phyloP scores from a whole-genome alignment of 2,797 vertebrate species.

The Tokudaia tokunoshimensis region DNA sequence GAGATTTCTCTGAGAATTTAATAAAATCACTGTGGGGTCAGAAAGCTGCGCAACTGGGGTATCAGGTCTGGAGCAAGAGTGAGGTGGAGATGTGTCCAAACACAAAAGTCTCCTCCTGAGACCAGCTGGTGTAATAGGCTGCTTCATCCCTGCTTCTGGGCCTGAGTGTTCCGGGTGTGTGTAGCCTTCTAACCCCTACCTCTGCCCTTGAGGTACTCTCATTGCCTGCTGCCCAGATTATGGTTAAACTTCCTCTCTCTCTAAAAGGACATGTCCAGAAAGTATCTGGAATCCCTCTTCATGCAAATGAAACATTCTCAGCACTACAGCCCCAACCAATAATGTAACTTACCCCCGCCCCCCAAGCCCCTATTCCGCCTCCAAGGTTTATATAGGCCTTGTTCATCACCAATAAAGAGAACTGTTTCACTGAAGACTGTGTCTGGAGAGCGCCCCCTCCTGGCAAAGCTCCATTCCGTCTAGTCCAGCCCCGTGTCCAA shows the following conservation, averaged over 20 bases:
- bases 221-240: not conserved
- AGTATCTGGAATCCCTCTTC: not conserved
- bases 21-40: not conserved
- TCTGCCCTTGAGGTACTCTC: not conserved
- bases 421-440: not conserved
- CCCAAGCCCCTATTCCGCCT: not conserved
- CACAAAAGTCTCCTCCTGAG: no score
- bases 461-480: not conserved
- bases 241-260: not conserved
- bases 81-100: not conserved
- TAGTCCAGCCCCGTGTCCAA: not conserved
- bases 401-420: not conserved
- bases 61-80: not conserved
- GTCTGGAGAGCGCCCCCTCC: not conserved
- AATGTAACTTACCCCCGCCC: not conserved
- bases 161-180: not conserved
- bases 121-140: no score
- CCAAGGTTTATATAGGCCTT: not conserved
- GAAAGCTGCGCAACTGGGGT: no score
- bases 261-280: not conserved
- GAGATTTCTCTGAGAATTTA: not conserved
- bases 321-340: not conserved
- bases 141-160: not conserved
- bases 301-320: not conserved
- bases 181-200: not conserved